Conservation (phyloP, 1,140 invertebrate genomes). For the Pteromalus puparum region DNA sequence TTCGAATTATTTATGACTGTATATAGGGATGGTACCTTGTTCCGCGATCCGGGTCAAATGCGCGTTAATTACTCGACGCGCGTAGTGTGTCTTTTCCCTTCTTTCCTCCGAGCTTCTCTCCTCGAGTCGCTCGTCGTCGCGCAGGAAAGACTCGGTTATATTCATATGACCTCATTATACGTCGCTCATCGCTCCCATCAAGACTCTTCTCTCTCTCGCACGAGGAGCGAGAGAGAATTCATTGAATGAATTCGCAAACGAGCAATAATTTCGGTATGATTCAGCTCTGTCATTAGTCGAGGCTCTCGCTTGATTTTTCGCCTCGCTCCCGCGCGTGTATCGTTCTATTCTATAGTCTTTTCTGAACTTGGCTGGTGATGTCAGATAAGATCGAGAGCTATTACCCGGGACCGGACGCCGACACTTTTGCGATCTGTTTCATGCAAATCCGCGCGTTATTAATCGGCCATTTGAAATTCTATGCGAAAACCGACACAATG, state of each 20-base stretch:
- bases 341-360: neutral
- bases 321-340: neutral
- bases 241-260: slow-evolving; percentile 43
- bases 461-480: no score
- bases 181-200: slow-evolving; percentile 14
- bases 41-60: slow-evolving; percentile 17
- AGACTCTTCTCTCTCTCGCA: neutral
- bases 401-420: no score
- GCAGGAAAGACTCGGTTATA: slow-evolving; percentile 41
- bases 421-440: no score
- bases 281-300: slow-evolving; percentile 46
- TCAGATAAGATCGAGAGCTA: no score
- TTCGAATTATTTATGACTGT: neutral
- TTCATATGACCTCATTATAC: slow-evolving; percentile 43
- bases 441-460: no score
- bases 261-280: slow-evolving; percentile 39
- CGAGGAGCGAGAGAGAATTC: slow-evolving; percentile 29
- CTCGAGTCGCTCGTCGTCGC: slow-evolving; percentile 2
- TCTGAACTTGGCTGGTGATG: neutral
- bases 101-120: neutral
- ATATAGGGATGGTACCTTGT: neutral
- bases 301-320: neutral
- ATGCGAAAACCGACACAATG: no score
- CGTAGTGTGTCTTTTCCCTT: neutral
- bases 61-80: neutral